Conservation (phyloP, 2,888 invertebrate species). For the Baccha elongata region DNA sequence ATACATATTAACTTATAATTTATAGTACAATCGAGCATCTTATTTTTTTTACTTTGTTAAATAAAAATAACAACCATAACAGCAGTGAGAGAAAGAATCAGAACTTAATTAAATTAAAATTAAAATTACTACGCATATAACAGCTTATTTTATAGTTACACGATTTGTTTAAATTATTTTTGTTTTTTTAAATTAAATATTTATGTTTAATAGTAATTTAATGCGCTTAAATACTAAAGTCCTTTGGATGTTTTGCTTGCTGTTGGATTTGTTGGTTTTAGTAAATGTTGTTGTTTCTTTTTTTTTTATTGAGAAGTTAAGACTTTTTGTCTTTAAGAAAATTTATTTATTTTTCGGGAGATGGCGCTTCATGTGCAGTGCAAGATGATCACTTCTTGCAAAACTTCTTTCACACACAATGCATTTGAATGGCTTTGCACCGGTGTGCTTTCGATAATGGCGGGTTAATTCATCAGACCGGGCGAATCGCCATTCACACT, state of each 20-base stretch:
- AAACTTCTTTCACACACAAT: slow-evolving; percentile 97
- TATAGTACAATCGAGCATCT: neutral
- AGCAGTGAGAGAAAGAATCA: slow-evolving; percentile 11
- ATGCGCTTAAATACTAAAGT: slow-evolving; percentile 67
- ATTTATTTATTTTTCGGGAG: slow-evolving; percentile 88
- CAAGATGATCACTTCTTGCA: slow-evolving; percentile 97
- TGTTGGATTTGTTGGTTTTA: slow-evolving; percentile 59
- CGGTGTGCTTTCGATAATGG: slow-evolving; percentile 98
- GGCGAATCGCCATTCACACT: slow-evolving; percentile 98
- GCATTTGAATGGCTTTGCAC: slow-evolving; percentile 98
- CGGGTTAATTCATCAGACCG: slow-evolving; percentile 97
- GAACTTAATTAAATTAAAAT: slow-evolving; percentile 29
- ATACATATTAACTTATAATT: neutral
- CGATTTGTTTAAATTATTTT: slow-evolving; percentile 29
- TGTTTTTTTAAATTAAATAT: slow-evolving; percentile 16
- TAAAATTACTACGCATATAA: slow-evolving; percentile 35
- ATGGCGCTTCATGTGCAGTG: slow-evolving; percentile 98
- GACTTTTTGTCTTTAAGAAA: slow-evolving; percentile 34
- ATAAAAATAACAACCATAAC: slow-evolving; percentile 50
- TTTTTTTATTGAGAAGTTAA: too few species aligned
- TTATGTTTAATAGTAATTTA: slow-evolving; percentile 44
- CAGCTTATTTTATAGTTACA: slow-evolving; percentile 49
- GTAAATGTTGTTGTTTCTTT: slow-evolving; percentile 51
- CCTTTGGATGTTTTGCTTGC: slow-evolving; percentile 73
- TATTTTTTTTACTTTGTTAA: slow-evolving; percentile 11